phyloP scores from a whole-genome alignment of 1,140 invertebrate species.

The Leptoteleia sp. region DNA sequence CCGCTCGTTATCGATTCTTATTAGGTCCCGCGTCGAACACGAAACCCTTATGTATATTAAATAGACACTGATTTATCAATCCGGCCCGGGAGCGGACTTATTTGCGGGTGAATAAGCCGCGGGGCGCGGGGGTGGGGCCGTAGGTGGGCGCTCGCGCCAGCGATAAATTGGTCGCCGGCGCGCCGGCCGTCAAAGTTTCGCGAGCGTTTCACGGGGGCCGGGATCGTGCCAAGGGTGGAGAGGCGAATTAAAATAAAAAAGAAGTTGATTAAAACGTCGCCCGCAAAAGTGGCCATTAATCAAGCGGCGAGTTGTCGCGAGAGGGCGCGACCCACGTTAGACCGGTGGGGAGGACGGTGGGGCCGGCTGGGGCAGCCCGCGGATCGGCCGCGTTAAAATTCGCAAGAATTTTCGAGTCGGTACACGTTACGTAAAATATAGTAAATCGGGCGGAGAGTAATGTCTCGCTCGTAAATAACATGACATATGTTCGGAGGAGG shows the following conservation, averaged over 20 bases:
- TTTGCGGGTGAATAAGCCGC: constrained; percentile 8
- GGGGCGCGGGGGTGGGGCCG: too few relatives aligned
- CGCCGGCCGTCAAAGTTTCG: constrained; percentile 29
- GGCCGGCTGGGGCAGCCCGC: constrained; percentile 9
- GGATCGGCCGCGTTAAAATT: constrained; percentile 59
- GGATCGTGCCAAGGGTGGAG: constrained; percentile 6
- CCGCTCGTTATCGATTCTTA: constrained; percentile 62
- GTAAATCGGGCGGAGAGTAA: constrained; percentile 78
- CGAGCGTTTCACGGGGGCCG: not conserved
- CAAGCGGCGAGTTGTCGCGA: constrained; percentile 33
- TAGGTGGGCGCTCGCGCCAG: constrained; percentile 1
- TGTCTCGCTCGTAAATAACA: constrained; percentile 78
- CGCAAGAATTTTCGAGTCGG: constrained; percentile 72
- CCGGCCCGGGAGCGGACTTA: constrained; percentile 10
- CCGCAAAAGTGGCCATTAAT: constrained; percentile 48
- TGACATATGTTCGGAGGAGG: constrained; percentile 77
- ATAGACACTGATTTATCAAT: constrained; percentile 53
- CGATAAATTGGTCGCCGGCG: constrained; percentile 34
- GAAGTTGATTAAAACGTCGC: constrained; percentile 43
- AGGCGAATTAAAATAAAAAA: constrained; percentile 23
- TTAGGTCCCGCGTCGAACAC: constrained; percentile 42
- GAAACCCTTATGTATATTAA: constrained; percentile 55
- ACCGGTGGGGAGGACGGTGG: constrained; percentile 5
- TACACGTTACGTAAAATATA: constrained; percentile 77
- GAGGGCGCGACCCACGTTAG: constrained; percentile 4